Conservation (phyloP, 2,888 invertebrate species). For the Gandaritis pyraliata region DNA sequence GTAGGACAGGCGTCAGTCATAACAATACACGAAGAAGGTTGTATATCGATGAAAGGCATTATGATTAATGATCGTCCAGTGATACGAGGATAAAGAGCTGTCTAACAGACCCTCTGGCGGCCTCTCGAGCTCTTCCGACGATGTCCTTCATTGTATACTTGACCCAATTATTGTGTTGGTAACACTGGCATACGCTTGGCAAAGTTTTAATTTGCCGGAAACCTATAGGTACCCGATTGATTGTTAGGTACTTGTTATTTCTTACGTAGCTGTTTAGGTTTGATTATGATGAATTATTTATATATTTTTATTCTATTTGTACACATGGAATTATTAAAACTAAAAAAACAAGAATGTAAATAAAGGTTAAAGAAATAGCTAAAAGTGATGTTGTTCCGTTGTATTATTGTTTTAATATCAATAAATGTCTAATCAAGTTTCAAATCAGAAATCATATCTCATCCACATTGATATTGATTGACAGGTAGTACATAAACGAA, state of each 20-base stretch:
- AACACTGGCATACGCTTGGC: slow-evolving; percentile 52
- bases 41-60: slow-evolving; percentile 57
- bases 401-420: not conserved
- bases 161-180: slow-evolving; percentile 71
- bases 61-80: slow-evolving; percentile 68
- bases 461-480: slow-evolving; percentile 18
- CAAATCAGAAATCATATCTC: slow-evolving; percentile 7
- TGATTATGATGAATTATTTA: too few relatives aligned
- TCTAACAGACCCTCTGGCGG: slow-evolving; percentile 55
- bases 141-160: slow-evolving; percentile 72
- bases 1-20: slow-evolving; percentile 52
- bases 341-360: not conserved
- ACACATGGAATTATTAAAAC: too few relatives aligned
- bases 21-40: slow-evolving; percentile 59
- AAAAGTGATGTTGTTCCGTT: too few relatives aligned
- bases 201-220: slow-evolving; percentile 62
- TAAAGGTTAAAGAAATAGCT: too few relatives aligned
- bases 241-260: slow-evolving; percentile 48
- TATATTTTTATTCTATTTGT: too few relatives aligned
- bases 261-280: slow-evolving; percentile 44
- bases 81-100: slow-evolving; percentile 69
- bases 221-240: slow-evolving; percentile 61
- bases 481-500: too few relatives aligned
- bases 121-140: slow-evolving; percentile 48
- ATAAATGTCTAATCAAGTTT: slow-evolving; percentile 5